Conservation (phyloP, 2,797 vertebrate genomes). For the Limnodromus scolopaceus region DNA sequence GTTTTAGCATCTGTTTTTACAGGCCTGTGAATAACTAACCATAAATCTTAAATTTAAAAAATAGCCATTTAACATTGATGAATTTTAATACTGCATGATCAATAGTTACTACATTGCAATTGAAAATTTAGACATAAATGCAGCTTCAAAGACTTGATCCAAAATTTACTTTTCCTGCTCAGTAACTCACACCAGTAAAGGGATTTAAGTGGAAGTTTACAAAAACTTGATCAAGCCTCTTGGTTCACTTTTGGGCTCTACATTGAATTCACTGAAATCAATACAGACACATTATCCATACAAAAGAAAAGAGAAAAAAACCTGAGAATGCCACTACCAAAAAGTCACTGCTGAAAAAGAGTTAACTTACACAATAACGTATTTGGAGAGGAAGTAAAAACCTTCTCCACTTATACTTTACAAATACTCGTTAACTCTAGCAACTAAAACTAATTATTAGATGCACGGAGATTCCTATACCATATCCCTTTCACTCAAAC, state of each 20-base stretch:
- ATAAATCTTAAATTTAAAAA: neutral
- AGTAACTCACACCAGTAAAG: neutral
- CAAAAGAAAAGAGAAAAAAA: neutral
- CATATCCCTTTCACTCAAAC: neutral
- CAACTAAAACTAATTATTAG: neutral
- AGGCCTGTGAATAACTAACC: neutral
- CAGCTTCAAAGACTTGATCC: neutral
- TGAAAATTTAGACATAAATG: neutral
- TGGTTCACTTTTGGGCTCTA: neutral
- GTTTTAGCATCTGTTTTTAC: neutral
- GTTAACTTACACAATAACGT: neutral
- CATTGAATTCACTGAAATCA: neutral
- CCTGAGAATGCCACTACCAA: neutral
- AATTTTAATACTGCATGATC: neutral
- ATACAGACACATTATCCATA: no score
- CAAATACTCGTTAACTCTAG: neutral
- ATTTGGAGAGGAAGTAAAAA: neutral
- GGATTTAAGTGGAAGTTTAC: neutral
- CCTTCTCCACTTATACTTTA: neutral
- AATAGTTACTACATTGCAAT: neutral
- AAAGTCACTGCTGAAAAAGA: neutral
- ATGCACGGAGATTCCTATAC: no score
- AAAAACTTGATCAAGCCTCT: neutral
- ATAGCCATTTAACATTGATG: neutral
- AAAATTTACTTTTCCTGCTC: neutral